Base-by-base conservation (phyloP, 2,797 vertebrate genomes). In the Geotrypetes seraphini region DNA sequence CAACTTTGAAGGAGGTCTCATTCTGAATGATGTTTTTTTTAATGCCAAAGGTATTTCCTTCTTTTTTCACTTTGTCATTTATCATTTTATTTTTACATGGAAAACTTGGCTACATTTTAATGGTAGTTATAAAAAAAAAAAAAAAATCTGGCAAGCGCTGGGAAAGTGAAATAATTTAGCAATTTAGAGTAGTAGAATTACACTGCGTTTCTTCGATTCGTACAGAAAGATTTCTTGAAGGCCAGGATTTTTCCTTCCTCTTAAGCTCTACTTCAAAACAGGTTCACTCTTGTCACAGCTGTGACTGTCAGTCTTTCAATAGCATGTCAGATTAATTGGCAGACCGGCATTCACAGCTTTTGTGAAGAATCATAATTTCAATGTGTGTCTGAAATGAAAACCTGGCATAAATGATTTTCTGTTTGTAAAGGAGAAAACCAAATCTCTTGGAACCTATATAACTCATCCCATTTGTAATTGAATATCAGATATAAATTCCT, bases 201-300 rank as follows among this genome's bases (percentile, higher is more conserved):
- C 77, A 68, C 68, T 55, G 58, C 63, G 66, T 60, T 79, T 77
- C 70, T 66, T 69, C 75, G 69, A 54, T 44, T 72, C 69, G 74
- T 72, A 66, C 79, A 85, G 80, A 66, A n/a, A 29, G 71, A 66
- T 55, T 74, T 84, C 81, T 78, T 89, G 82, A 84, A 82, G 73
- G 75, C 76, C 86, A 66, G 69, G 75, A 66, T 58, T 44, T 56
- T 69, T 68, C 40, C 71, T 50, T 54, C 62, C 63, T 74, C 66
- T 70, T 81, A 78, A 69, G 77, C 81, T 80, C 80, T 76, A 69
- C 79, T 85, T 89, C 80, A 88, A n/a, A 87, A 86, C 79, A 75
- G 64, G 74, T 73, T 85, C 74, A 43, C 66, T 81, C 75, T 79
- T 60, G 69, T 75, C 71, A 58, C 53, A 69, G 75, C 65, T 64